Evolutionary conservation across 53 echinoderm and acorn worm species (phyloP).

Genomic region (Zoroaster sp.): DNA sequence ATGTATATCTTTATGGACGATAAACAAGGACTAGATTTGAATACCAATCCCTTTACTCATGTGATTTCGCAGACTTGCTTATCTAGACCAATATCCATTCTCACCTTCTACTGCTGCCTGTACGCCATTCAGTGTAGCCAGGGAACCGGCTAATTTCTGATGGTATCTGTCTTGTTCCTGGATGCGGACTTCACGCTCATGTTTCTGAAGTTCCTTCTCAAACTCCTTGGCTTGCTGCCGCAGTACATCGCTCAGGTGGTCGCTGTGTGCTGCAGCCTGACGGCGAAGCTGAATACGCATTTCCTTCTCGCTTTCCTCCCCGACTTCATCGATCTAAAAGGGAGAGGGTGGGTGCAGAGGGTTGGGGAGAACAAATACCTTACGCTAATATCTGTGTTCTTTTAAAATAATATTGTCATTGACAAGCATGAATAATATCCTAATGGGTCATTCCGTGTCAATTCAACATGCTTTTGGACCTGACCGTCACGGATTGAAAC

Average conservation of each 20-base stretch:
- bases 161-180: constrained; percentile 80
- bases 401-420: too few species aligned
- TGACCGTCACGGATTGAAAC: too few species aligned
- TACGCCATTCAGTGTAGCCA: constrained; percentile 88
- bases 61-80: too few species aligned
- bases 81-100: background rate
- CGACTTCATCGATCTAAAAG: constrained; percentile 65
- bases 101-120: constrained; percentile 93
- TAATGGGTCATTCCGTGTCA: too few species aligned
- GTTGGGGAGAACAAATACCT: too few species aligned
- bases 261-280: constrained; percentile 96
- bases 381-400: too few species aligned
- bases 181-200: constrained; percentile 61
- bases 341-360: too few species aligned
- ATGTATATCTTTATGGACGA: too few species aligned
- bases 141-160: constrained; percentile 69
- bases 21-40: too few species aligned
- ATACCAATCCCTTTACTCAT: too few species aligned
- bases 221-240: constrained; percentile 64
- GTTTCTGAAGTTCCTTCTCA: constrained; percentile 49
- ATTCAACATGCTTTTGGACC: too few species aligned
- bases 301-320: constrained; percentile 71
- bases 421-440: too few species aligned
- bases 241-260: constrained; percentile 88
- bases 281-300: constrained; percentile 81